Evolutionary conservation across 1,140 invertebrate genomes (phyloP), one percentile per base, ranked within the genome.

Genomic region (Streblospio benedicti): DNA sequence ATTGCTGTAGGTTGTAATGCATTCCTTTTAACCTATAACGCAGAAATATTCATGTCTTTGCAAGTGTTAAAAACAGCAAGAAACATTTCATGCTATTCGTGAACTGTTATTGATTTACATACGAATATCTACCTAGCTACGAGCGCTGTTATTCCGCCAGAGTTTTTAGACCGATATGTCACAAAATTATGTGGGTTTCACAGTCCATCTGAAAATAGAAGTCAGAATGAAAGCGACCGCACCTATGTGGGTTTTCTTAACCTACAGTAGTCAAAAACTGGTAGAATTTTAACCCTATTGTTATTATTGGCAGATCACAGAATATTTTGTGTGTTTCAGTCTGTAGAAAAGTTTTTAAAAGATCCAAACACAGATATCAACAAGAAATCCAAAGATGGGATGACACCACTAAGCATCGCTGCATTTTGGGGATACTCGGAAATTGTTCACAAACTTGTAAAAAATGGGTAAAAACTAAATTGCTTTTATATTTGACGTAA

Each of bases 351-450:
- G 18, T 45, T 67, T 41, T 57, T 69, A 28, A 18, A 71, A 33
- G 38, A 55, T 32, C 4, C 57, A 25, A 66, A 69, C 41, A 63
- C 56, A 2, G 60, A 71, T 57, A 50, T 69, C 1, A 73, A 73
- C 59, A 14, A 59, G 9, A 55, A 55, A 12, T 69, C 69, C 6
- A 41, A 20, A 35, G 71, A 73, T 67, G 73, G 73, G 0, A 75
- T 74, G 71, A 71, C 69, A 12, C 69, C 73, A 20, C 60, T 75
- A 27, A 66, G 67, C 20, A 59, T 75, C 25, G 72, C 73, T 27
- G 63, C 73, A 25, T 75, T 75, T 58, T 75, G 73, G 73, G 73
- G 73, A 25, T 75, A 75, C 67, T 67, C 70, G 43, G 68, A 71
- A 49, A 69, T 73, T 35, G 71, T 66, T 16, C 57, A 70, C 57